phyloP scores from a whole-genome alignment of 2,113 vertebrate species.

The Rhabdornis inornatus region DNA sequence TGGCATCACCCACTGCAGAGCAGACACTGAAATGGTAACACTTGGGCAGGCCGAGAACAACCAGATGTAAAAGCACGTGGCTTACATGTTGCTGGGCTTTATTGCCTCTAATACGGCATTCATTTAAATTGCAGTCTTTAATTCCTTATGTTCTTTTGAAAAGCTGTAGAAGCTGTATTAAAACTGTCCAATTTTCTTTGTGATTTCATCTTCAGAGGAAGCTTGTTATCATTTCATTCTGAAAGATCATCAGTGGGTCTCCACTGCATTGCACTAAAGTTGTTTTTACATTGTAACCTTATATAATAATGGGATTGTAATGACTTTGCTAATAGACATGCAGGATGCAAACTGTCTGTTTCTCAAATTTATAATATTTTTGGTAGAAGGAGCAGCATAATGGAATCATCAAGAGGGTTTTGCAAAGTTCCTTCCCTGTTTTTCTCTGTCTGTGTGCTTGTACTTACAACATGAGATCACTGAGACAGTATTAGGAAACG shows the following conservation, averaged over 20 bases:
- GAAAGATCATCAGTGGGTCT: neutral
- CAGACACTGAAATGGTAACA: neutral
- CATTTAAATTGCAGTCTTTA: neutral
- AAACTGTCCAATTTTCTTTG: neutral
- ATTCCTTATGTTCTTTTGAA: neutral
- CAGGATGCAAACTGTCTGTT: neutral
- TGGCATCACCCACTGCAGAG: neutral
- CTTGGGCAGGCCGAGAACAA: fast-evolving
- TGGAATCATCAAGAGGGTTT: neutral
- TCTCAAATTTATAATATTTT: neutral
- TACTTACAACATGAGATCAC: neutral
- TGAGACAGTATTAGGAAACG: neutral
- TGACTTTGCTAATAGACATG: neutral
- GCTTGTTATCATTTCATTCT: neutral
- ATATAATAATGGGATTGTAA: neutral
- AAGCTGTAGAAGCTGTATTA: neutral
- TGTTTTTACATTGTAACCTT: neutral
- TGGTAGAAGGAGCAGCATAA: neutral
- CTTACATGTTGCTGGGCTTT: neutral
- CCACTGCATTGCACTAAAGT: neutral
- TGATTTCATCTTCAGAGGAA: neutral
- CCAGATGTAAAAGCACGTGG: neutral
- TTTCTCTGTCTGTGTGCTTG: neutral
- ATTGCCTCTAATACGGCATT: neutral
- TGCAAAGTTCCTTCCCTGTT: neutral